phyloP scores from a whole-genome alignment of 2,113 vertebrate species.

The Poecilia latipinna region DNA sequence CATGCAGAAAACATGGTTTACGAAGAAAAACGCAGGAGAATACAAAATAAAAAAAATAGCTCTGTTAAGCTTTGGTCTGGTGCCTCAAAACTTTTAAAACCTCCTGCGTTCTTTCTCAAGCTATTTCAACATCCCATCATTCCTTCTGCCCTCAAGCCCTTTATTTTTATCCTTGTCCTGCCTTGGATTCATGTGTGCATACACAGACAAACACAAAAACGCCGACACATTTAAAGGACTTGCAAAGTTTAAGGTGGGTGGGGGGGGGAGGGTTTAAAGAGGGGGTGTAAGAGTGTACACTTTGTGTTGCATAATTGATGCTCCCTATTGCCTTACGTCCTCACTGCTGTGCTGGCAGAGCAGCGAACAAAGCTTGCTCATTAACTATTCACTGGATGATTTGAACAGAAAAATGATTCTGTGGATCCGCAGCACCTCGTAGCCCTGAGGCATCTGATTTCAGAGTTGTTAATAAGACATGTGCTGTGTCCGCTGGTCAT shows the following conservation, averaged over 20 bases:
- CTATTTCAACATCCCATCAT: background rate
- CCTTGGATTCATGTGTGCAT: background rate
- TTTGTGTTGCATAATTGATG: constrained; percentile 80
- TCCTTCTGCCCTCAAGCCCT: background rate
- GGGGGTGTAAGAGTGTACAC: constrained; percentile 43
- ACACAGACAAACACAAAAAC: background rate
- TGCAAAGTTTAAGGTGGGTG: constrained; percentile 42
- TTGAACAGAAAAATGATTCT: constrained; percentile 70
- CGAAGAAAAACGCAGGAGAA: background rate
- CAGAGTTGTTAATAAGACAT: constrained; percentile 58
- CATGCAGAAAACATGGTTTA: no score
- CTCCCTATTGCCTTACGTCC: constrained; percentile 80
- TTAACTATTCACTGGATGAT: constrained; percentile 80
- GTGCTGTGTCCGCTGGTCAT: constrained; percentile 32
- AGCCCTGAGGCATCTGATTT: constrained; percentile 56
- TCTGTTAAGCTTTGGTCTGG: background rate
- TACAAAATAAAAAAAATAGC: no score
- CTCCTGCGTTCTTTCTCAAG: background rate
- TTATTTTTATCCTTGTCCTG: constrained; percentile 8
- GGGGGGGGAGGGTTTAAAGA: constrained; percentile 2
- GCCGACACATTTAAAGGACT: constrained; percentile 33
- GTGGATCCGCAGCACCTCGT: constrained; percentile 11
- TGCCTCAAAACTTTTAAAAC: background rate
- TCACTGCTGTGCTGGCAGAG: constrained; percentile 47
- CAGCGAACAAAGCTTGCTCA: constrained; percentile 70